Percentiles rank a stretch among this genome's conserved stretches.
Evolutionary conservation across 2,113 vertebrate species (phyloP).

Genomic region (Callaeas wilsoni): DNA sequence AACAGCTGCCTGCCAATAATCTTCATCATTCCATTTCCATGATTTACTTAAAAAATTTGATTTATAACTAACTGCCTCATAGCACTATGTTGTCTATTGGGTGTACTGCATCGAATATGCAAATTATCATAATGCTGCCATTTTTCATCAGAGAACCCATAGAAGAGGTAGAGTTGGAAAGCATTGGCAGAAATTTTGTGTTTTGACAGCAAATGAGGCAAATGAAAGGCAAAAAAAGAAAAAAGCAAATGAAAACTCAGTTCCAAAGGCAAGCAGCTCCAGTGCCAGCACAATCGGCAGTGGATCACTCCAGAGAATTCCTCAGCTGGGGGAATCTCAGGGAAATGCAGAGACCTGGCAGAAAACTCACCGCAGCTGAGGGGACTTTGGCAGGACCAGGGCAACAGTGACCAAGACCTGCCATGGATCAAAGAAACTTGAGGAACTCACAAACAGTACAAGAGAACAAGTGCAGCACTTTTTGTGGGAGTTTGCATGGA

Average conservation of each 20-base stretch:
- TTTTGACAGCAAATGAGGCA: not conserved
- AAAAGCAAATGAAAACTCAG: not conserved
- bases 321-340: not conserved
- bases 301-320: fast-evolving
- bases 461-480: not conserved
- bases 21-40: not conserved
- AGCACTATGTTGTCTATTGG: not conserved
- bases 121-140: not conserved
- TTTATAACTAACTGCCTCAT: not conserved
- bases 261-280: fast-evolving
- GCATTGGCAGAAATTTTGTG: not conserved
- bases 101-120: not conserved
- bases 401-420: fast-evolving
- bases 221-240: not conserved
- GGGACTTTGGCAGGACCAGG: not conserved
- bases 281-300: fast-evolving
- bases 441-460: fast-evolving
- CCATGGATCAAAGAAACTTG: not conserved
- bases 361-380: not conserved
- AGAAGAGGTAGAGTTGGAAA: not conserved
- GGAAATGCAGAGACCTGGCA: not conserved
- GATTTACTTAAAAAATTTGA: not conserved
- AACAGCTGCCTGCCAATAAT: not conserved
- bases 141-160: not conserved
- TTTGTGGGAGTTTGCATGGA: not conserved